These are phyloP conservation scores for Bathynomus jamesi DNA, from an alignment of 1,140 invertebrate genomes.

Conservation along the genomic window DNA sequence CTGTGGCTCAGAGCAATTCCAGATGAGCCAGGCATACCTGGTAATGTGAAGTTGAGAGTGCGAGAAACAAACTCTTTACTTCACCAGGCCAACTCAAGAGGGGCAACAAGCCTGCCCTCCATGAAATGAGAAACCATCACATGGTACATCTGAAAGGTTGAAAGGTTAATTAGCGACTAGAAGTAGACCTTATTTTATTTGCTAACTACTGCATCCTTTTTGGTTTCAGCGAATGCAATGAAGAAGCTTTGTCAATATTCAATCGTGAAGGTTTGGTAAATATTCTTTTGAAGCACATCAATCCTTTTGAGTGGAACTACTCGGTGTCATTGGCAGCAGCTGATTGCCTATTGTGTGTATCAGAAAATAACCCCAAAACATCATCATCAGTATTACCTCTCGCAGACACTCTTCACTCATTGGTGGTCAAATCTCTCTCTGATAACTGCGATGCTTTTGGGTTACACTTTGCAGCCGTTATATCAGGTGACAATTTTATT, in stretches of 20 bases:
- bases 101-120: no score
- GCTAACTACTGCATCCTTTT: no score
- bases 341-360: conserved; percentile 57
- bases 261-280: conserved; percentile 57
- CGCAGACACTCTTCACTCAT: not conserved
- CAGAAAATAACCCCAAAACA: conserved; percentile 56
- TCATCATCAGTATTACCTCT: conserved; percentile 35
- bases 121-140: no score
- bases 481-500: conserved; percentile 49
- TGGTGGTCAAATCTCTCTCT: conserved; percentile 6
- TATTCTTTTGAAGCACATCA: conserved; percentile 55
- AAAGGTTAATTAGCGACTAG: no score
- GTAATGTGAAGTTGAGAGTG: no score
- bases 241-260: conserved; percentile 55
- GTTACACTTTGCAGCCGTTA: conserved; percentile 50
- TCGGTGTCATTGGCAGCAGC: conserved; percentile 40
- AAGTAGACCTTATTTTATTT: no score
- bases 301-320: conserved; percentile 51
- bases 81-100: no score
- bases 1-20: no score
- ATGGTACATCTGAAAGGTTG: no score
- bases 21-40: no score
- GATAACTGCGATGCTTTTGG: conserved; percentile 42
- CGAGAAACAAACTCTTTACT: no score
- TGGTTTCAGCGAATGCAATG: conserved; percentile 50